phyloP scores from a whole-genome alignment of 1,140 invertebrate genomes.

The Danaus plexippus region DNA sequence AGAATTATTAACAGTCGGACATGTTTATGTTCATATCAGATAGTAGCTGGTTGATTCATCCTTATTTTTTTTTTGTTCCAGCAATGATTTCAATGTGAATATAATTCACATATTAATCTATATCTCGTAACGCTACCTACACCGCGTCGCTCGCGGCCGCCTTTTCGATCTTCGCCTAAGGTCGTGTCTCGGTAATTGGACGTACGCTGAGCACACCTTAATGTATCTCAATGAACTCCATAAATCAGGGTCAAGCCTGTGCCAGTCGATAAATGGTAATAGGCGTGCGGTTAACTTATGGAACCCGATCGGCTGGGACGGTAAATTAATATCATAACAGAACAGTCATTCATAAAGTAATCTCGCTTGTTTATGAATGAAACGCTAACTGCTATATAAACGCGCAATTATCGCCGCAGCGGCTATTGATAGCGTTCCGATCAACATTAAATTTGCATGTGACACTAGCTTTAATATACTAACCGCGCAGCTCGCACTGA shows the following conservation, averaged over 20 bases:
- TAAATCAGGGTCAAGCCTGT: slow-evolving; percentile 48
- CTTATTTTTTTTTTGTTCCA: slow-evolving; percentile 39
- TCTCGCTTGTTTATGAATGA: slow-evolving; percentile 65
- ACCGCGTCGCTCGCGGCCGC: slow-evolving; percentile 17
- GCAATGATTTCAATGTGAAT: slow-evolving; percentile 49
- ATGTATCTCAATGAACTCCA: slow-evolving; percentile 53
- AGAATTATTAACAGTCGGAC: slow-evolving; percentile 51
- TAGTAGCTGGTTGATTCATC: slow-evolving; percentile 25
- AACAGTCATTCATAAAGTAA: slow-evolving; percentile 59
- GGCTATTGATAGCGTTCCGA: slow-evolving; percentile 43
- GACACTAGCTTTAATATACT: slow-evolving; percentile 35
- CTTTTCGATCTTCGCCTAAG: slow-evolving; percentile 22
- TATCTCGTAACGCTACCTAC: slow-evolving; percentile 24
- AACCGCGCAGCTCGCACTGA: slow-evolving; percentile 28
- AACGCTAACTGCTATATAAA: slow-evolving; percentile 42
- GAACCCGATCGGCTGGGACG: slow-evolving; percentile 45
- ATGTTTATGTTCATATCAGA: slow-evolving; percentile 44
- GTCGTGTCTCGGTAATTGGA: slow-evolving; percentile 31
- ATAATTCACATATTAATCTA: slow-evolving; percentile 44
- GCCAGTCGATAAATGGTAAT: slow-evolving; percentile 61
- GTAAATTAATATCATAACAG: slow-evolving; percentile 54
- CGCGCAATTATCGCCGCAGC: slow-evolving; percentile 51
- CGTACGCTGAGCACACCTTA: slow-evolving; percentile 24
- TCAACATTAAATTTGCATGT: slow-evolving; percentile 56
- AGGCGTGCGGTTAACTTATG: slow-evolving; percentile 55